Evolutionary conservation across 2,113 vertebrate genomes (phyloP).

Genomic region (Scomber colias): DNA sequence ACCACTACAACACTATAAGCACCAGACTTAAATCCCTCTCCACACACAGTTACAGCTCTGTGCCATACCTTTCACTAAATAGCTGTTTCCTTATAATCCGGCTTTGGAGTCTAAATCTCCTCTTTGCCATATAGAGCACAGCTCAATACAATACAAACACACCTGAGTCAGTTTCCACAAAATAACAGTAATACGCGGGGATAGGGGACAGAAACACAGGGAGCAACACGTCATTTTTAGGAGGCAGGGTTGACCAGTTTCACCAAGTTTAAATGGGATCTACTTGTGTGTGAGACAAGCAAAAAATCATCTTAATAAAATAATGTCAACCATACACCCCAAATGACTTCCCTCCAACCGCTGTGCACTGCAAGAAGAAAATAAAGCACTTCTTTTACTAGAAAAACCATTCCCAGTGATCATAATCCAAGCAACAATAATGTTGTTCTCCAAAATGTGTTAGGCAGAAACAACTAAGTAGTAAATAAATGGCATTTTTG

Average conservation of each 20-base stretch:
- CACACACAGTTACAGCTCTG: constrained; percentile 53
- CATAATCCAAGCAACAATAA: too few relatives aligned
- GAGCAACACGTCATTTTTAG: neutral
- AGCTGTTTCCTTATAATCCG: constrained; percentile 68
- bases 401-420: too few relatives aligned
- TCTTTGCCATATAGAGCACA: constrained; percentile 39
- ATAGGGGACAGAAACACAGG: neutral
- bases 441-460: too few relatives aligned
- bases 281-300: too few relatives aligned
- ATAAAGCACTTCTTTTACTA: too few relatives aligned
- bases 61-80: constrained; percentile 69
- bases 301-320: too few relatives aligned
- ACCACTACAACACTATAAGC: constrained; percentile 59
- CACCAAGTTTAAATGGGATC: neutral
- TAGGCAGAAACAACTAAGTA: too few relatives aligned
- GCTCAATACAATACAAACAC: constrained; percentile 25
- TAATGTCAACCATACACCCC: too few relatives aligned
- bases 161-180: constrained; percentile 4
- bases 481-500: too few relatives aligned
- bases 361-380: too few relatives aligned
- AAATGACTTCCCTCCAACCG: too few relatives aligned
- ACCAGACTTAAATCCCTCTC: constrained; percentile 70
- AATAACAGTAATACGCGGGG: neutral
- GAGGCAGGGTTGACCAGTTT: neutral
- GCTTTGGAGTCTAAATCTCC: constrained; percentile 63